Base-by-base conservation (phyloP, 2,797 vertebrate species). In the Anabas testudineus region DNA sequence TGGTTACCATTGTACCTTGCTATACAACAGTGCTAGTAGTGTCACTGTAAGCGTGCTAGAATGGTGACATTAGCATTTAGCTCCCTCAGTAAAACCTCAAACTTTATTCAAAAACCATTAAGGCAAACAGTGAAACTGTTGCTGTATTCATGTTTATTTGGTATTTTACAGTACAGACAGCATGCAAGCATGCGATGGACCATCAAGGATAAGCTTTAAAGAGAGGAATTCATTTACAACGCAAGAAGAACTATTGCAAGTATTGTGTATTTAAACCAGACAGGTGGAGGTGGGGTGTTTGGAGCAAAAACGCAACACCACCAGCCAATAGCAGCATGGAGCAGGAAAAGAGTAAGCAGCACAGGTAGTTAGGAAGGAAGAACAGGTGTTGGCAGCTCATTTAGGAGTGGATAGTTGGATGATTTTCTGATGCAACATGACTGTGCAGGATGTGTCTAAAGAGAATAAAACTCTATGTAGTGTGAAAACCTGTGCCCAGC, bases 261-360 rank as follows among this genome's bases (percentile, higher is more conserved):
- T 22, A 32, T 58, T 49, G 19, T 51, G 24, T 8, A 13, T n/a
- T n/a, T 36, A 7, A 51, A 24, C 1, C 51, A 71, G 62, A 9
- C 66, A 58, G 57, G 57, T 57, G 61, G 32, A 76, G 66, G 53
- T 71, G 57, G 19, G 14, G 49, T 45, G 18, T 22, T 43, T 36
- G 41, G 71, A 54, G 47, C 14, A 43, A 39, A 51, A 47, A 39
- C 42, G 39, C 9, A 4, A 14, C 57, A 52, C 30, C 46, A 42
- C 61, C 36, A 63, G 71, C 56, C 54, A 80, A 24, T 15, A 52
- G 61, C 66, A 61, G 59, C 21, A 2, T 73, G 68, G 4, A 58
- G 66, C 68, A 67, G 54, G 71, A 71, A 66, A 42, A 63, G 37
- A 60, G 46, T 14, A 24, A 39, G 69, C 42, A 26, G 34, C 34